Conservation (phyloP, 2,888 invertebrate species). For the Boloria euphrosyne region DNA sequence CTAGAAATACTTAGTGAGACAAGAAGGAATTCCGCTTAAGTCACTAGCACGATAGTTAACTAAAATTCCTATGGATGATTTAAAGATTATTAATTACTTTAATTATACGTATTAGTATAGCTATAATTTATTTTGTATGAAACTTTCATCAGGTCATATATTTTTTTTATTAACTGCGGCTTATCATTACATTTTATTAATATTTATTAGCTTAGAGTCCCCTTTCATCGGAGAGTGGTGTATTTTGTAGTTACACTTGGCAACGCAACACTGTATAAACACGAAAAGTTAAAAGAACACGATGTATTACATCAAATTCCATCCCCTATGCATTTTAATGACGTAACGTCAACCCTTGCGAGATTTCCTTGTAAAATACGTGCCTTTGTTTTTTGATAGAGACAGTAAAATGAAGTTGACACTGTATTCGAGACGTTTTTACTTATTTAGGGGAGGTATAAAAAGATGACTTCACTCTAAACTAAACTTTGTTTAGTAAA, state of each 20-base stretch:
- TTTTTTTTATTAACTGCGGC: no score
- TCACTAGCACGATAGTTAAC: neutral
- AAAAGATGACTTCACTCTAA: neutral
- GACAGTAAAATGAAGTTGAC: slow-evolving; percentile 35
- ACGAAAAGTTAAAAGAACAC: slow-evolving; percentile 39
- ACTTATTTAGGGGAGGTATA: slow-evolving; percentile 6
- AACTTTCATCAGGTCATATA: no score
- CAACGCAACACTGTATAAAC: slow-evolving; percentile 6
- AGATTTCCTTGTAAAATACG: slow-evolving; percentile 45
- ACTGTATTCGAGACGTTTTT: slow-evolving; percentile 19
- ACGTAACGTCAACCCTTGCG: slow-evolving; percentile 65
- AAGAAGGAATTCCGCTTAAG: neutral
- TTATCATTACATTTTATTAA: no score
- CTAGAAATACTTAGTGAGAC: neutral
- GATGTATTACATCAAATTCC: slow-evolving; percentile 58
- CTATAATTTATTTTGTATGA: no score
- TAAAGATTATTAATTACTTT: no score
- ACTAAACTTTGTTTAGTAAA: no score
- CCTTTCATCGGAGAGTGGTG: no score
- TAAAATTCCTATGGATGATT: no score
- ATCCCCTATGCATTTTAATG: slow-evolving; percentile 69
- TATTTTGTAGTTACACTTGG: neutral
- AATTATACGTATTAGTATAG: no score
- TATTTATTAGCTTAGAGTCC: no score
- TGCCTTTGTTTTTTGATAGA: slow-evolving; percentile 50